Percentiles rank a stretch among this genome's conserved stretches.
phyloP scores from a whole-genome alignment of 2,888 invertebrate species.

The Lissonota sp. region DNA sequence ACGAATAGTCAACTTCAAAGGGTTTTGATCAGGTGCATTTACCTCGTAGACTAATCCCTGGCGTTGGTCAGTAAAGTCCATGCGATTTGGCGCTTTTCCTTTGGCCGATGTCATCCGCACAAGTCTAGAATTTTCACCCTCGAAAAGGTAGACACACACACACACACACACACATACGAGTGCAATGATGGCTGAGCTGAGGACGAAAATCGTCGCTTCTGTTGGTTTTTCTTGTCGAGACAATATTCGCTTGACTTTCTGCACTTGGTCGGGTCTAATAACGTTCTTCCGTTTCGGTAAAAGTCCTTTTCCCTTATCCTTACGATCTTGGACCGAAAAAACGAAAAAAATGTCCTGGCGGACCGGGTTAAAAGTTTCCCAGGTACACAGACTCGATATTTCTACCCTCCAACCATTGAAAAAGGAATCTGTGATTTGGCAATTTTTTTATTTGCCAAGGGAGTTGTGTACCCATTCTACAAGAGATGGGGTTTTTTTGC shows the following conservation, averaged over 20 bases:
- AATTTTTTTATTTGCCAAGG: constrained; percentile 37
- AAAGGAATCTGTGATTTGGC: constrained; percentile 33
- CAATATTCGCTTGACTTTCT: constrained; percentile 33
- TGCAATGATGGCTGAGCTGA: neutral
- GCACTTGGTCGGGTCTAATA: constrained; percentile 35
- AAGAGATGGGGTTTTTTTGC: neutral
- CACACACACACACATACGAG: too few species aligned
- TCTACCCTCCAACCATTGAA: constrained; percentile 1
- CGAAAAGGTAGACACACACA: too few species aligned
- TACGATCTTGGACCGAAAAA: constrained; percentile 7
- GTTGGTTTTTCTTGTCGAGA: neutral
- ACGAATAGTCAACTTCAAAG: constrained; percentile 34
- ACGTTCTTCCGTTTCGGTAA: constrained; percentile 14
- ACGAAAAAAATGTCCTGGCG: constrained; percentile 1
- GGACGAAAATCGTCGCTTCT: neutral
- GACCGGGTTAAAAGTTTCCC: constrained; percentile 15
- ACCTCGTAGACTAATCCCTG: constrained; percentile 26
- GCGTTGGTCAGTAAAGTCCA: neutral
- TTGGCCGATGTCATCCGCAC: constrained; percentile 4
- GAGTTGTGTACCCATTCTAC: constrained; percentile 2
- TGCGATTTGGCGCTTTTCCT: constrained; percentile 10
- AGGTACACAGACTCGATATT: constrained; percentile 38
- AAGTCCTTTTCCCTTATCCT: constrained; percentile 5
- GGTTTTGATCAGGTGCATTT: neutral
- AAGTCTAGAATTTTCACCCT: constrained; percentile 2